Percentiles rank a stretch among this genome's conserved stretches.
Conservation (phyloP, 2,113 vertebrate genomes). For the Fulica atra region DNA sequence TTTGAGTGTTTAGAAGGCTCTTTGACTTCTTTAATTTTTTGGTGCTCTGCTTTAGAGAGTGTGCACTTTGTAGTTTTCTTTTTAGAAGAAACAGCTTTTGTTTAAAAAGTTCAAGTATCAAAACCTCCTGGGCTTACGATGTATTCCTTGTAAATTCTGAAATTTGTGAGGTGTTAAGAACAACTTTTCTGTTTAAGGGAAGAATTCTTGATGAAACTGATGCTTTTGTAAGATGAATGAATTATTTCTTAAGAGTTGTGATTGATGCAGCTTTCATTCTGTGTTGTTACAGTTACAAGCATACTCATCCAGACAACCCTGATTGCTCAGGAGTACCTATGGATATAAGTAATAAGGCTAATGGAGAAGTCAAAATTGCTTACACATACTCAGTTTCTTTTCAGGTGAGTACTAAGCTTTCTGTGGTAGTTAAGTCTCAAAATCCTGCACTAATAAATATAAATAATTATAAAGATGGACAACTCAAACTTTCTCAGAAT, state of each 20-base stretch:
- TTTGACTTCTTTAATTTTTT: not conserved
- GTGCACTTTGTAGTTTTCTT: not conserved
- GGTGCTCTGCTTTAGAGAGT: not conserved
- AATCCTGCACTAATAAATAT: not conserved
- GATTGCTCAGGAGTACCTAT: slow-evolving; percentile 86
- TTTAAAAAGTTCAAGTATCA: not conserved
- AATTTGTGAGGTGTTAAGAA: not conserved
- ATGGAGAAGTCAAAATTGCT: slow-evolving; percentile 78
- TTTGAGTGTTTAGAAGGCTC: not conserved
- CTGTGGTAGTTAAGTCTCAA: not conserved
- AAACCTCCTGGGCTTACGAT: not conserved
- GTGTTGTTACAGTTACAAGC: slow-evolving; percentile 81
- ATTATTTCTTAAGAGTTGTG: not conserved
- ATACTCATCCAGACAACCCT: slow-evolving; percentile 76
- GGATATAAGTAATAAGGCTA: slow-evolving; percentile 86
- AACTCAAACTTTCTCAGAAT: not conserved
- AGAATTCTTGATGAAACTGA: not conserved
- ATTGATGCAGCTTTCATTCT: not conserved
- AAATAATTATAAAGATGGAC: not conserved
- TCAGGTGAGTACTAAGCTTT: slow-evolving; percentile 75
- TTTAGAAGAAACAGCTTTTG: not conserved
- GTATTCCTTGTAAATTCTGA: not conserved
- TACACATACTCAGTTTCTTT: slow-evolving; percentile 92
- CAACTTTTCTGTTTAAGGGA: not conserved
- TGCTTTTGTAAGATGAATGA: not conserved